Evolutionary conservation across 2,797 vertebrate species (phyloP).

Genomic region (Pogoniulus pusillus): DNA sequence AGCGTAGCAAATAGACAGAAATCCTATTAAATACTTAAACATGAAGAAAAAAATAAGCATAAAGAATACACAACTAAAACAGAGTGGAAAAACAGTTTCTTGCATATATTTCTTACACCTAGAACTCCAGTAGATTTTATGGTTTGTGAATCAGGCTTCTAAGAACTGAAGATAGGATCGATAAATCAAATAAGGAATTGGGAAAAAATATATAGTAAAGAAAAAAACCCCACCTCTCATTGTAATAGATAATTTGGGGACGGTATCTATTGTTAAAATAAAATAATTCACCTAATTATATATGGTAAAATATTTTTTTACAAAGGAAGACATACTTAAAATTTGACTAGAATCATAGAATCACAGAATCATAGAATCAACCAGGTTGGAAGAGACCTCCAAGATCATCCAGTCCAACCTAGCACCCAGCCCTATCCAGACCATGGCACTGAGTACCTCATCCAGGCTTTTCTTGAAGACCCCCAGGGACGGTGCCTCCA

Average conservation of each 20-base stretch:
- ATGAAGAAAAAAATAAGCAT: conserved; percentile 26
- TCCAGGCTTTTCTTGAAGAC: too few species aligned
- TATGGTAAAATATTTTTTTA: neutral
- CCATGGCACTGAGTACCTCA: too few species aligned
- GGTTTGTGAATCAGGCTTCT: neutral
- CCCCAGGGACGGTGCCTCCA: too few species aligned
- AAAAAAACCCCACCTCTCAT: neutral
- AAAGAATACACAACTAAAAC: neutral
- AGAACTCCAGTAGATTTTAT: neutral
- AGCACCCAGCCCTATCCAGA: too few species aligned
- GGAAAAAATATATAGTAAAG: neutral
- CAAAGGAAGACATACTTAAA: neutral
- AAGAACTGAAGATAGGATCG: neutral
- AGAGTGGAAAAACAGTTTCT: neutral
- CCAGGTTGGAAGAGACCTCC: too few species aligned
- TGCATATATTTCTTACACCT: neutral
- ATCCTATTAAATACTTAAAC: conserved; percentile 44
- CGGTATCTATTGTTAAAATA: neutral
- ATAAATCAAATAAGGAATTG: neutral
- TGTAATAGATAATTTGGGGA: neutral
- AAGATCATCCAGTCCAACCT: too few species aligned
- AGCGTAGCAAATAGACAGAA: conserved; percentile 10
- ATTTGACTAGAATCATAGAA: too few species aligned
- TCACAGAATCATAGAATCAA: too few species aligned
- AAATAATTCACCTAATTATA: neutral